Base-by-base conservation (phyloP, 2,113 vertebrate genomes). In the Tretioscincus oriximinensis region DNA sequence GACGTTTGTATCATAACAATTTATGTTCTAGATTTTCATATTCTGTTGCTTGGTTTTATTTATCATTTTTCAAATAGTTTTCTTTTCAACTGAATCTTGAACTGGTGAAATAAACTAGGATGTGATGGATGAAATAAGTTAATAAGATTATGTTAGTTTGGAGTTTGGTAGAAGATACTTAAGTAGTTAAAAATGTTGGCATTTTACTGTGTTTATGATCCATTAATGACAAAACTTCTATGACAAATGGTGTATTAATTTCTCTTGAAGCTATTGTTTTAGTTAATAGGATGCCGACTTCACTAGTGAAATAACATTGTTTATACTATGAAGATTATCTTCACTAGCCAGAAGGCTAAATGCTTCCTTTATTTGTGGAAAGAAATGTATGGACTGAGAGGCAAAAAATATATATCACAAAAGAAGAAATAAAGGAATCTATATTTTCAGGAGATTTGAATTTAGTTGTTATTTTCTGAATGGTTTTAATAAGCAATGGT, bases 251-350 rank as follows among this genome's bases (percentile, higher is more conserved):
- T 91, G 90, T 90, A 87, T 90, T 88, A 89, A 82, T 82, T 91
- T 81, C 1, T 71, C 90, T 90, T 90, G 87, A 90, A 90, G 86
- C 87, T 93, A 93, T 93, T 93, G 88, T 92, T 92, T 88, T 84
- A 90, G 90, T 85, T 87, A 68, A 88, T 91, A 77, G 91, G 89
- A 90, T 90, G 87, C 90, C 78, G 72, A 81, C 81, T 86, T 76
- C 71, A 86, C 63, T 86, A 93, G 91, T 92, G 89, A 92, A 89
- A 88, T 88, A 87, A 77, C 86, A 78, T 91, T 90, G 88, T 91
- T 93, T 93, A 93, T 88, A 91, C 90, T 92, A 88, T 91, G 72
- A 85, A 88, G 77, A 87, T 88, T 93, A 93, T 92, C 92, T 92
- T 91, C 88, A 86, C 76, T 26, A 83, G 83, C 88, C 92, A 93